phyloP scores from a whole-genome alignment of 2,113 vertebrate species.

The Oncorhynchus masou region DNA sequence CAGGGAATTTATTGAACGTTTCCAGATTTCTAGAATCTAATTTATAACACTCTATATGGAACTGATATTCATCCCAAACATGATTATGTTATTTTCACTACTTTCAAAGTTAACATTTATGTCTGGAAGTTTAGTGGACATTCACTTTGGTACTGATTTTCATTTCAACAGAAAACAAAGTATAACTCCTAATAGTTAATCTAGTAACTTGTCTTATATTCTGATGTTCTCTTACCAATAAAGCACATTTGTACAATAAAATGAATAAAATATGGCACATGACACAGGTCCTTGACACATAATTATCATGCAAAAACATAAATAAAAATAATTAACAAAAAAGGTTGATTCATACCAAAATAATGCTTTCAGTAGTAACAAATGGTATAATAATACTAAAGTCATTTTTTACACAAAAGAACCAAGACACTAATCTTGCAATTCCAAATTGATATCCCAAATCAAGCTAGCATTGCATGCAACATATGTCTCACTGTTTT shows the following conservation, averaged over 20 bases:
- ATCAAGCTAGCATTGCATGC: conserved; percentile 82
- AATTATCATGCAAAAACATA: conserved; percentile 75
- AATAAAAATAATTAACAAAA: conserved; percentile 72
- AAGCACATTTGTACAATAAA: conserved; percentile 67
- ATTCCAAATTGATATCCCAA: conserved; percentile 73
- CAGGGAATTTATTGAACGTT: no score
- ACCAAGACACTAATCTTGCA: conserved; percentile 88
- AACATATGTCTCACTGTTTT: conserved; percentile 5
- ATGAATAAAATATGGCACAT: conserved; percentile 77
- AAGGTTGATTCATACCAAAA: conserved; percentile 56
- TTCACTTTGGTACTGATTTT: conserved; percentile 69
- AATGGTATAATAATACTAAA: conserved; percentile 84
- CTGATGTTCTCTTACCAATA: conserved; percentile 51
- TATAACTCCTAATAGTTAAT: conserved; percentile 38
- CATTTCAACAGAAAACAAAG: conserved; percentile 55
- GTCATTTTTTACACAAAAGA: conserved; percentile 67
- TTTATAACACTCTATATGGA: no score
- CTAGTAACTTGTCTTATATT: conserved; percentile 27
- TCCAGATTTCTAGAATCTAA: no score
- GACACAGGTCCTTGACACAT: conserved; percentile 68
- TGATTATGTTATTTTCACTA: background rate
- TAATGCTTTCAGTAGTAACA: conserved; percentile 83
- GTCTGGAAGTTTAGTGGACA: conserved; percentile 48
- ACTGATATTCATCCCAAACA: no score
- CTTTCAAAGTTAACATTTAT: conserved; percentile 14